phyloP scores from a whole-genome alignment of 1,140 invertebrate genomes.

The Megalonaias nervosa region DNA sequence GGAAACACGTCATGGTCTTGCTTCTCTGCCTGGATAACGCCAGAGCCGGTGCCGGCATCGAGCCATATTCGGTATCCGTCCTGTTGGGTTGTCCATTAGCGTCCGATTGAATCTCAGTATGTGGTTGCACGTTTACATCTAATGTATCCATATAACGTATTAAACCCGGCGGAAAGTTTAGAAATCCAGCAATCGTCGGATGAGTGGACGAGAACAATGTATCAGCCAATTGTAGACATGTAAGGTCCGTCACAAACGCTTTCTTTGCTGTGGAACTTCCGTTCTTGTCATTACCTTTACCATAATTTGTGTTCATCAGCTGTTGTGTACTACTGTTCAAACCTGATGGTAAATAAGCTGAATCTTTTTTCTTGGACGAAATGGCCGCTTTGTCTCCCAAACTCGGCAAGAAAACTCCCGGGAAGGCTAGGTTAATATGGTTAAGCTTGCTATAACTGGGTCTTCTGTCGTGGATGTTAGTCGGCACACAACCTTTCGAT shows the following conservation, averaged over 20 bases:
- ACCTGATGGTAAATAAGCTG: background rate
- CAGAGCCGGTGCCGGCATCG: background rate
- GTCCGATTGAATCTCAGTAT: background rate
- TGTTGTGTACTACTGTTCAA: slow-evolving; percentile 9
- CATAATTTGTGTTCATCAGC: slow-evolving; percentile 2
- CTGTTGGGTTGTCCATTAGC: background rate
- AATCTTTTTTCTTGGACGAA: slow-evolving; percentile 3
- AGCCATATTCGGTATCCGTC: too few species aligned
- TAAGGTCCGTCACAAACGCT: slow-evolving; percentile 13
- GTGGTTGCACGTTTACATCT: background rate
- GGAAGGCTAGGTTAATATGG: slow-evolving; percentile 24
- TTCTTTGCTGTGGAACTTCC: background rate
- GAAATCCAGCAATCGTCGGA: slow-evolving; percentile 7
- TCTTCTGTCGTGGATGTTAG: slow-evolving; percentile 5
- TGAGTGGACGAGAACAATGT: slow-evolving; percentile 15
- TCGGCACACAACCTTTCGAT: background rate
- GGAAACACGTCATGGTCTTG: background rate
- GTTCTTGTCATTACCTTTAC: background rate
- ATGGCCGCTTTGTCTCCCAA: background rate
- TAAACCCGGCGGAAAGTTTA: background rate
- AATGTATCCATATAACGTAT: slow-evolving; percentile 1
- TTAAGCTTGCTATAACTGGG: slow-evolving; percentile 2
- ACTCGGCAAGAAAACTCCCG: slow-evolving; percentile 22
- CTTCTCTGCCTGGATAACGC: background rate
- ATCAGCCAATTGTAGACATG: slow-evolving; percentile 25